Conservation (phyloP, 1,140 invertebrate genomes). For the Ladona fulva region DNA sequence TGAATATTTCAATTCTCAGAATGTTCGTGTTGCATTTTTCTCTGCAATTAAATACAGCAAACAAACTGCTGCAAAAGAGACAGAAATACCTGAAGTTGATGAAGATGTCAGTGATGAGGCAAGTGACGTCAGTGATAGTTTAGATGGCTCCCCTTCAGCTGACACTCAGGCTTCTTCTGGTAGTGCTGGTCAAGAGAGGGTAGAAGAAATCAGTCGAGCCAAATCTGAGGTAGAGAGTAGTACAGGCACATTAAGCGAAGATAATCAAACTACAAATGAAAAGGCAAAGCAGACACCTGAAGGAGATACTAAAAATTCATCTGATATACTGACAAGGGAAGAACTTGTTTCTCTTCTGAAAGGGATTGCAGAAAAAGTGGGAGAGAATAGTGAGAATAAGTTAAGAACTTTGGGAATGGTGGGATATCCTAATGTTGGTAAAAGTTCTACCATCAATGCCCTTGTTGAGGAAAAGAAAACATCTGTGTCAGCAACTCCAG, state of each 20-base stretch:
- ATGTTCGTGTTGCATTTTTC: conserved; percentile 70
- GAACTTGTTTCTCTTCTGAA: conserved; percentile 55
- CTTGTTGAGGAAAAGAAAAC: conserved; percentile 86
- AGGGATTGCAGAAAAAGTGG: conserved; percentile 41
- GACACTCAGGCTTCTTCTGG: not conserved
- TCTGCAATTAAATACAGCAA: conserved; percentile 56
- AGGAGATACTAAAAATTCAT: conserved; percentile 26
- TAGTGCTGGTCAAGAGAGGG: conserved; percentile 28
- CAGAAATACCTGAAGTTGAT: conserved; percentile 32
- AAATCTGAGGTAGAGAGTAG: conserved; percentile 29
- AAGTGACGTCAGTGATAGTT: not conserved
- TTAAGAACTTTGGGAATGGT: conserved; percentile 81
- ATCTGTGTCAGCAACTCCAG: conserved; percentile 90
- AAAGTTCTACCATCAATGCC: conserved; percentile 97
- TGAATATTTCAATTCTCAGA: conserved; percentile 66
- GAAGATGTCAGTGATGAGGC: conserved; percentile 30
- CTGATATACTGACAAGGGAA: conserved; percentile 36
- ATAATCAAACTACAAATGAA: conserved; percentile 35
- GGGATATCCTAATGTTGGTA: conserved; percentile 99
- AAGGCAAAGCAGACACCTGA: not conserved
- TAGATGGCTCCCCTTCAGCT: not conserved
- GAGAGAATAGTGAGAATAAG: conserved; percentile 41
- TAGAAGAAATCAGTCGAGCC: conserved; percentile 35
- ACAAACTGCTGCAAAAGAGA: conserved; percentile 35
- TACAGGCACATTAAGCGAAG: conserved; percentile 47